A percentile compares a stretch with the other conserved stretches of the same genome.
Evolutionary conservation across 2,797 vertebrate genomes (phyloP).

Genomic region (Myiotriccus ornatus): DNA sequence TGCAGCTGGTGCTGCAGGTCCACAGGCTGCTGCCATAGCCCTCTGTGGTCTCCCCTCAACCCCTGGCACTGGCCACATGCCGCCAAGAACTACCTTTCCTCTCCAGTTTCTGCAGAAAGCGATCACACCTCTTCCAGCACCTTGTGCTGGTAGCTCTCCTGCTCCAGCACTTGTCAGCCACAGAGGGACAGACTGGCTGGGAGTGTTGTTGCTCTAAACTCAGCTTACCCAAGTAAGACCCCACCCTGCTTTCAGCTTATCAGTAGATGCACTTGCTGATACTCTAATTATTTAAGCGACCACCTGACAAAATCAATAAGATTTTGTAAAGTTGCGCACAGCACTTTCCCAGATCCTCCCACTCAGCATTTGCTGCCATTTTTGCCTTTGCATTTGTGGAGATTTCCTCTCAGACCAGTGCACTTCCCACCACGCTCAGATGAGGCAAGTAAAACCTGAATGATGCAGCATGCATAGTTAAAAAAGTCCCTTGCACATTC

Average conservation of each 20-base stretch:
- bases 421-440: not conserved
- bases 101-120: not conserved
- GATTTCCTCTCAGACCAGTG: not conserved
- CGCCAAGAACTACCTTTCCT: not conserved
- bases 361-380: not conserved
- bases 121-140: not conserved
- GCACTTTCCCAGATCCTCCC: not conserved
- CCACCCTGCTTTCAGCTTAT: not conserved
- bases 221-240: not conserved
- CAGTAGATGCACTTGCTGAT: not conserved
- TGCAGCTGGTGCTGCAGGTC: not conserved
- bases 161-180: accelerated
- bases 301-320: not conserved
- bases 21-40: not conserved
- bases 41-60: accelerated
- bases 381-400: accelerated
- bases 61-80: accelerated
- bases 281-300: not conserved
- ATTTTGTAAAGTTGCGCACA: not conserved
- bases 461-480: accelerated
- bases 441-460: not conserved
- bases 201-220: not conserved
- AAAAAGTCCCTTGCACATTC: not conserved
- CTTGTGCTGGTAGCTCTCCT: accelerated
- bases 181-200: not conserved